Conservation (phyloP, 2,888 invertebrate species). For the Dryocosmus kuriphilus region DNA sequence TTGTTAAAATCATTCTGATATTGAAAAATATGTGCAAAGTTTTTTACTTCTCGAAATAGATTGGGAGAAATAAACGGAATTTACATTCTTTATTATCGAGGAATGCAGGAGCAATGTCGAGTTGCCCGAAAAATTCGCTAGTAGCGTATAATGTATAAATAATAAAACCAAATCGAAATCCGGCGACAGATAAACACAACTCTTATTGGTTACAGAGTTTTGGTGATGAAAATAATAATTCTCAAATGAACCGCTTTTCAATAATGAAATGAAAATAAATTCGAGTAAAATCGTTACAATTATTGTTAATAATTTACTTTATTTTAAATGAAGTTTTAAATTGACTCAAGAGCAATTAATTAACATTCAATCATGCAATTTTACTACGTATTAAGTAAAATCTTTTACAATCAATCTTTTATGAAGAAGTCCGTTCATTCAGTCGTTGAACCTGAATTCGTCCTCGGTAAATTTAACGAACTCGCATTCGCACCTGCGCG, state of each 20-base stretch:
- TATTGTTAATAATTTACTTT: not conserved
- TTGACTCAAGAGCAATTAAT: too few relatives aligned
- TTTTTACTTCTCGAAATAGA: not conserved
- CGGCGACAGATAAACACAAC: not conserved
- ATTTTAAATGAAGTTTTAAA: not conserved
- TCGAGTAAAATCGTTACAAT: not conserved
- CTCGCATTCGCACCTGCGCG: slow-evolving; percentile 36
- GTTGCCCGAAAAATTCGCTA: not conserved
- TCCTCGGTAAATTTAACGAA: slow-evolving; percentile 41
- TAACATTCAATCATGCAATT: not conserved
- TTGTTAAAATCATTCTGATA: not conserved
- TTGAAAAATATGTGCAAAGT: not conserved
- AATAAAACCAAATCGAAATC: not conserved
- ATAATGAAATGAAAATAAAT: not conserved
- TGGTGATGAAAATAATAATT: not conserved
- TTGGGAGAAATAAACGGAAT: not conserved
- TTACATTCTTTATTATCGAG: slow-evolving; percentile 2
- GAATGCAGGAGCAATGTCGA: not conserved
- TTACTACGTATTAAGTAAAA: not conserved
- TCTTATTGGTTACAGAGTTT: not conserved
- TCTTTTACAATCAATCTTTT: too few relatives aligned
- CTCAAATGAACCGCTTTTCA: not conserved
- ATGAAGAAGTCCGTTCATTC: slow-evolving; percentile 14
- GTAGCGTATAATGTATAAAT: not conserved
- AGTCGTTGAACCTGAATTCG: slow-evolving; percentile 43